A percentile compares a stretch with the other conserved stretches of the same genome.
phyloP scores from a whole-genome alignment of 2,797 vertebrate species.

The Tympanoctomys barrerae region DNA sequence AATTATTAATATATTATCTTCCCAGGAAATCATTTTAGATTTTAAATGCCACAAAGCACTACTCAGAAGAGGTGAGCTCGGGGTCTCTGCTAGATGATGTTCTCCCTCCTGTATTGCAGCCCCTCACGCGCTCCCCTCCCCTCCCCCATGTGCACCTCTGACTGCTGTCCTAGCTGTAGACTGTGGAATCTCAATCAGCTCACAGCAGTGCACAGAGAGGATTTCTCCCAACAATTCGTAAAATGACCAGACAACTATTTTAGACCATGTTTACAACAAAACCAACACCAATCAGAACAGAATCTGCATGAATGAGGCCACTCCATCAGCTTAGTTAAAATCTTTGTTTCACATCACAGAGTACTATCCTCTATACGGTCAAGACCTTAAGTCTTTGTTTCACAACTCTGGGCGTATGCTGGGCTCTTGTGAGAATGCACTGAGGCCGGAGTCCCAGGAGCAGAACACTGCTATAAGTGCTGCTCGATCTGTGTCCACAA shows the following conservation, averaged over 20 bases:
- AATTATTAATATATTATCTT: not conserved
- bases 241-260: fast-evolving
- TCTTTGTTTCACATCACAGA: not conserved
- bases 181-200: not conserved
- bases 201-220: not conserved
- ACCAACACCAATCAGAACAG: not conserved
- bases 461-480: not conserved
- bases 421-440: not conserved
- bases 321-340: not conserved
- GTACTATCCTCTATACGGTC: too few species aligned
- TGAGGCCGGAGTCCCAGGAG: not conserved
- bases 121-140: too few species aligned
- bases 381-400: not conserved
- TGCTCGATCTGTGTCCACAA: not conserved
- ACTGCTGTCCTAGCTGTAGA: not conserved
- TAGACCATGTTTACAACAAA: not conserved
- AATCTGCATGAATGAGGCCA: not conserved
- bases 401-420: not conserved
- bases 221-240: not conserved
- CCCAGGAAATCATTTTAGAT: not conserved
- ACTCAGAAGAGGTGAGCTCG: not conserved
- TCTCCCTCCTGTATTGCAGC: not conserved
- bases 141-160: not conserved
- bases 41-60: not conserved
- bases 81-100: not conserved